Percentiles rank a stretch among this genome's conserved stretches.
phyloP scores from a whole-genome alignment of 2,888 invertebrate genomes.

The Macrosiphum euphorbiae region DNA sequence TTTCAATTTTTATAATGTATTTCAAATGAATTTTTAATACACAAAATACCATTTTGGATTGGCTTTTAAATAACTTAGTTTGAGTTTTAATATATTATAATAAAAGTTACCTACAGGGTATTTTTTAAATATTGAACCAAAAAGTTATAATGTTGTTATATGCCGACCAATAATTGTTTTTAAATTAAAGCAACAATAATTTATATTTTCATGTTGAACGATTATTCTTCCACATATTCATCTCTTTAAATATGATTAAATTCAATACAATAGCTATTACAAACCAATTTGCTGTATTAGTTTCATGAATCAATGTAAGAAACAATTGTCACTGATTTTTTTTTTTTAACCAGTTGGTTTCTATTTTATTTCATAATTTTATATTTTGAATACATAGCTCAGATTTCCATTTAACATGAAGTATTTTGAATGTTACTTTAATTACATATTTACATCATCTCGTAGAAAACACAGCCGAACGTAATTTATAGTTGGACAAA shows the following conservation, averaged over 20 bases:
- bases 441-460: not conserved
- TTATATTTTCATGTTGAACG: not conserved
- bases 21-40: not conserved
- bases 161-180: not conserved
- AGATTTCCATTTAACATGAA: not conserved
- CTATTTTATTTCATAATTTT: not conserved
- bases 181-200: not conserved
- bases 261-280: not conserved
- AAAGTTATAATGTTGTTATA: not conserved
- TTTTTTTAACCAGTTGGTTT: not conserved
- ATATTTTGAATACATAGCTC: not conserved
- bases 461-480: not conserved
- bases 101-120: not conserved
- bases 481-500: not conserved
- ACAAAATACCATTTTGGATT: not conserved
- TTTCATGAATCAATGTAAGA: not conserved
- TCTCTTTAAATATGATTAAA: not conserved
- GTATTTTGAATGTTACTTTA: not conserved
- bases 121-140: not conserved
- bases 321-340: not conserved
- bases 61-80: not conserved
- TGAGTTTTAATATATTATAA: not conserved
- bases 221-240: not conserved
- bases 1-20: not conserved
- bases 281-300: not conserved